A percentile compares a stretch with the other conserved stretches of the same genome.
Conservation (phyloP, 30 jellyfish, hydroid and myxozoan genomes). For the Hydractinia symbiolongicarpus region DNA sequence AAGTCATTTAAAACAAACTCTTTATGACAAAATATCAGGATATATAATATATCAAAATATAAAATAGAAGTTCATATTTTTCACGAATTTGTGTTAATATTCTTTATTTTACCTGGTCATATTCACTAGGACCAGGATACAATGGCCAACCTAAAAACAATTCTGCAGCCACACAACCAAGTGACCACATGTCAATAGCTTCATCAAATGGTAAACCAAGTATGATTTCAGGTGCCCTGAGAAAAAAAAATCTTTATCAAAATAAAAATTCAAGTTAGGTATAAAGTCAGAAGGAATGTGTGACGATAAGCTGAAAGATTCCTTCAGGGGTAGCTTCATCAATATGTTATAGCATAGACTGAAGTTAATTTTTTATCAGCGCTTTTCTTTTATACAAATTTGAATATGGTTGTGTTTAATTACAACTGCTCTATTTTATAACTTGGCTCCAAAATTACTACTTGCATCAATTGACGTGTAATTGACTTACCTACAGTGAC, state of each 20-base stretch:
- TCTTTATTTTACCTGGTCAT: conserved; percentile 68
- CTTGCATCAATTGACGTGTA: too few relatives aligned
- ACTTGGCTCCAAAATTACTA: too few relatives aligned
- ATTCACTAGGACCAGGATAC: conserved; percentile 98
- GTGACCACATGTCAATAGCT: conserved; percentile 97
- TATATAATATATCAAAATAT: too few relatives aligned
- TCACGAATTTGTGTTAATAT: too few relatives aligned
- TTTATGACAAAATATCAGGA: too few relatives aligned
- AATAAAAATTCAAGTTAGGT: neutral
- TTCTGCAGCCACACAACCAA: conserved; percentile 97
- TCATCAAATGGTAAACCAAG: conserved; percentile 97
- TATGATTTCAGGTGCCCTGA: conserved; percentile 94
- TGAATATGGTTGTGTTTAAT: too few relatives aligned
- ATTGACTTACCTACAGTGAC: too few relatives aligned
- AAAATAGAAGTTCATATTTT: too few relatives aligned
- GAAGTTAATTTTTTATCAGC: too few relatives aligned
- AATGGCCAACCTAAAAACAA: conserved; percentile 94
- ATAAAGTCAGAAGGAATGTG: neutral
- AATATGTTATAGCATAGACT: neutral
- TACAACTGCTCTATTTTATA: too few relatives aligned
- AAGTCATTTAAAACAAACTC: too few relatives aligned
- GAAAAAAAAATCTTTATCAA: neutral
- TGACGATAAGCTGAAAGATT: neutral
- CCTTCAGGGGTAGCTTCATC: neutral
- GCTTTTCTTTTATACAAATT: neutral